Conservation (phyloP, 2,797 vertebrate genomes). For the Thripadectes ignobilis region DNA sequence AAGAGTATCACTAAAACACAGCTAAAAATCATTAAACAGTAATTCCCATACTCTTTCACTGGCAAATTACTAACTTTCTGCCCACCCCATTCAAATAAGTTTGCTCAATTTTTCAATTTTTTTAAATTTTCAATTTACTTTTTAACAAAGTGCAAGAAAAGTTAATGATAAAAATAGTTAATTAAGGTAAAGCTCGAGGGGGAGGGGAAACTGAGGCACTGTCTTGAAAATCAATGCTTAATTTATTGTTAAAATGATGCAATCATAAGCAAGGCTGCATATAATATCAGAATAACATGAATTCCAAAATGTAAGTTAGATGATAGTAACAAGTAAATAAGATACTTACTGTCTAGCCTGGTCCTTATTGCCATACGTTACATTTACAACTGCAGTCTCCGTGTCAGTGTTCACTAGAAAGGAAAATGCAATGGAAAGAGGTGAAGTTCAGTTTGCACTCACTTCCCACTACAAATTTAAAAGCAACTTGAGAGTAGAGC, state of each 20-base stretch:
- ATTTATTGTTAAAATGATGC: neutral
- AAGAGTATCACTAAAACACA: neutral
- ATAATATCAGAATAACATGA: neutral
- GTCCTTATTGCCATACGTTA: constrained; percentile 94
- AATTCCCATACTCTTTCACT: neutral
- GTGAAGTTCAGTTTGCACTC: constrained; percentile 31
- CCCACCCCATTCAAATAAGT: neutral
- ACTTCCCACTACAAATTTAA: constrained; percentile 21
- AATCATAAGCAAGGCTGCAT: neutral
- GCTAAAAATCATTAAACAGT: neutral
- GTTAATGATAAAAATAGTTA: fast-evolving
- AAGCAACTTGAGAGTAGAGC: constrained; percentile 26
- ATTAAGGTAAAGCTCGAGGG: neutral
- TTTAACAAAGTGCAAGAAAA: neutral
- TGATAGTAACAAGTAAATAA: neutral
- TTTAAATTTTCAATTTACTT: neutral
- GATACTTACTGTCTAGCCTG: constrained; percentile 95
- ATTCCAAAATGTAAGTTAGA: neutral
- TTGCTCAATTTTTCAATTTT: neutral
- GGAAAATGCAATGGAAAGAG: constrained; percentile 13
- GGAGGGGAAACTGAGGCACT: neutral
- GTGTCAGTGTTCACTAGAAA: constrained; percentile 95
- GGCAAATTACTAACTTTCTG: neutral
- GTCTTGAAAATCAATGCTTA: neutral
- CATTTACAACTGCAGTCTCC: constrained; percentile 98